phyloP scores from a whole-genome alignment of 1,140 invertebrate species.

The Andricus grossulariae region DNA sequence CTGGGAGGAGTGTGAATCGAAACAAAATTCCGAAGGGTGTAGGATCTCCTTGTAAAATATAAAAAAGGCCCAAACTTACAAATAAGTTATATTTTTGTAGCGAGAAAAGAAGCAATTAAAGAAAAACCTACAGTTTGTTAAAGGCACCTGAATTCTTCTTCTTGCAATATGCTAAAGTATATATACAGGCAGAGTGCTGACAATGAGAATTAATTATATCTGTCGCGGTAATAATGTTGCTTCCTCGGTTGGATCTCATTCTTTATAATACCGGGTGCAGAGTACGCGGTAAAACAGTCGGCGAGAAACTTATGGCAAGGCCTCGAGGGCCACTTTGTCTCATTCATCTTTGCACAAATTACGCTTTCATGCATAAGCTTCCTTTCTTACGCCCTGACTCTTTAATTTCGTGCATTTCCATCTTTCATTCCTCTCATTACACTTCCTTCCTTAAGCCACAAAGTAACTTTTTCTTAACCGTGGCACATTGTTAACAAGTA shows the following conservation, averaged over 20 bases:
- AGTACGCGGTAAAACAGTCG: slow-evolving; percentile 18
- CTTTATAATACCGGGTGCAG: slow-evolving; percentile 29
- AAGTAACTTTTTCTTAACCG: not conserved
- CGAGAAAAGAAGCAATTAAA: not conserved
- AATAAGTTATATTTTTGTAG: not conserved
- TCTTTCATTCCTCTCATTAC: slow-evolving; percentile 9
- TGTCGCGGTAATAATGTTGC: slow-evolving; percentile 9
- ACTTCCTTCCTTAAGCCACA: not conserved
- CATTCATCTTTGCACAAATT: slow-evolving; percentile 28
- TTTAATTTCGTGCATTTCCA: slow-evolving; percentile 8
- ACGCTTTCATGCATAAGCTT: slow-evolving; percentile 21
- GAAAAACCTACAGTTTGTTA: slow-evolving; percentile 2
- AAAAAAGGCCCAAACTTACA: no score
- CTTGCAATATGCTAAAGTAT: not conserved
- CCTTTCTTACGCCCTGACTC: not conserved
- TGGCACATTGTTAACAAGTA: not conserved
- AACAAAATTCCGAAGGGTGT: no score
- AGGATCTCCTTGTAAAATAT: no score
- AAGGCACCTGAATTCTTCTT: slow-evolving; percentile 1
- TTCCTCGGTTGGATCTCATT: slow-evolving; percentile 22
- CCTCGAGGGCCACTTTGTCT: slow-evolving; percentile 23
- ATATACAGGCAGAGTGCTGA: not conserved
- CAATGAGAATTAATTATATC: slow-evolving; percentile 21
- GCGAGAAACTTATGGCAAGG: slow-evolving; percentile 20
- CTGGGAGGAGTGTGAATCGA: no score